These are phyloP conservation scores for Selenia dentaria DNA, from an alignment of 2,888 invertebrate species.

Conservation along the genomic window DNA sequence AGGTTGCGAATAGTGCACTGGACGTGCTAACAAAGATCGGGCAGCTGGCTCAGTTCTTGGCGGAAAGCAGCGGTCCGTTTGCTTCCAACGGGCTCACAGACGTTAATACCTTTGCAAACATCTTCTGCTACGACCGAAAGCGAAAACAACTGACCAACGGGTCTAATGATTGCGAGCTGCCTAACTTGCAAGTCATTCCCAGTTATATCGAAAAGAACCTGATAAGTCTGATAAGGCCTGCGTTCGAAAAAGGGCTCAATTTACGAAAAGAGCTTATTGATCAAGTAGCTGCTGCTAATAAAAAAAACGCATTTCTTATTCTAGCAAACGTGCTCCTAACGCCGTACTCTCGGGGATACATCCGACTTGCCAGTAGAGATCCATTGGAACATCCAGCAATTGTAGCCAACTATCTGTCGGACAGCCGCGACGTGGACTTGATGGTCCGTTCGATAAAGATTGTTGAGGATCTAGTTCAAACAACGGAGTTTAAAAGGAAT, in stretches of 20 bases:
- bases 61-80: conserved; percentile 42
- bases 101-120: conserved; percentile 50
- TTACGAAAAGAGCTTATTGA: conserved; percentile 39
- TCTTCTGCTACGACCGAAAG: conserved; percentile 52
- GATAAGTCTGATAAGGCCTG: conserved; percentile 20
- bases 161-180: conserved; percentile 47
- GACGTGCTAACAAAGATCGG: conserved; percentile 13
- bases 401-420: conserved; percentile 52
- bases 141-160: conserved; percentile 36
- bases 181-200: conserved; percentile 52
- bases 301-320: conserved; percentile 41
- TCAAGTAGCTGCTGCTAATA: conserved; percentile 45
- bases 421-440: conserved; percentile 49
- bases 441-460: conserved; percentile 49
- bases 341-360: conserved; percentile 51
- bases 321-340: conserved; percentile 48
- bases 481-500: conserved; percentile 33
- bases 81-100: conserved; percentile 58
- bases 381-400: conserved; percentile 49
- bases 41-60: conserved; percentile 37
- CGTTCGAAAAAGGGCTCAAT: conserved; percentile 33
- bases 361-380: conserved; percentile 50
- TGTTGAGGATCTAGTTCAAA: conserved; percentile 46
- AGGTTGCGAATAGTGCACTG: conserved; percentile 17
- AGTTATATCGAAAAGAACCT: conserved; percentile 46